Evolutionary conservation across 2,797 vertebrate genomes (phyloP).

Genomic region (Danio tinwini): DNA sequence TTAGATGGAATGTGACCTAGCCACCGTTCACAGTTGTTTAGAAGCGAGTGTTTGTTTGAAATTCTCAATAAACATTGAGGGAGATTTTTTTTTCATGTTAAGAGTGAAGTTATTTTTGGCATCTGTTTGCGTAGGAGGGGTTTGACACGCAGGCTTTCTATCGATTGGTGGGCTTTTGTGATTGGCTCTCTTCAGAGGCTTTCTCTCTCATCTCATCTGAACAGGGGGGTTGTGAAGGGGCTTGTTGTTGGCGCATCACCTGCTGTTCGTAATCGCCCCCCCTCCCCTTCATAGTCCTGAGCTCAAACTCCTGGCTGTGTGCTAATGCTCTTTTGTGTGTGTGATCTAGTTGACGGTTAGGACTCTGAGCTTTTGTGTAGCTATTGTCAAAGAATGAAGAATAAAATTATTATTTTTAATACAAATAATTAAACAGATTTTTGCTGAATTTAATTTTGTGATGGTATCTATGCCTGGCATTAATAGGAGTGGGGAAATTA

Average conservation of each 20-base stretch:
- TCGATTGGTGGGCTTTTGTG: slow-evolving; percentile 77
- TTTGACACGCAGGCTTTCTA: slow-evolving; percentile 77
- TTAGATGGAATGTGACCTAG: not conserved
- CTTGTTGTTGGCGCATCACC: not conserved
- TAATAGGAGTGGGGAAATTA: no score
- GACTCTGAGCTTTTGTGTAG: no score
- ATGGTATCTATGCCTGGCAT: no score
- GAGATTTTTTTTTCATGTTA: slow-evolving; percentile 46
- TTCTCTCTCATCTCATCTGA: slow-evolving; percentile 56
- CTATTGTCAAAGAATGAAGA: no score
- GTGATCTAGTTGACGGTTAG: not conserved
- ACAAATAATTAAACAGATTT: no score
- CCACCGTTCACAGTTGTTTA: not conserved
- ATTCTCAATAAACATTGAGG: not conserved
- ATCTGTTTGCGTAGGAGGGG: slow-evolving; percentile 73
- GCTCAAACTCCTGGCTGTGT: slow-evolving; percentile 11
- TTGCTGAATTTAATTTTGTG: no score
- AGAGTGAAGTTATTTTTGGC: slow-evolving; percentile 72
- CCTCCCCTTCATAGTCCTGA: not conserved
- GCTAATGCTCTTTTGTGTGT: not conserved
- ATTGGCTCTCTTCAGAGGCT: slow-evolving; percentile 68
- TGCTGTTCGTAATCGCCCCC: not conserved
- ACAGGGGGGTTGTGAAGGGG: slow-evolving; percentile 22
- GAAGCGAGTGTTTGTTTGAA: not conserved
- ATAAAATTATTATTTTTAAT: no score